Conservation (phyloP, 1,140 invertebrate genomes). For the Apis florea region DNA sequence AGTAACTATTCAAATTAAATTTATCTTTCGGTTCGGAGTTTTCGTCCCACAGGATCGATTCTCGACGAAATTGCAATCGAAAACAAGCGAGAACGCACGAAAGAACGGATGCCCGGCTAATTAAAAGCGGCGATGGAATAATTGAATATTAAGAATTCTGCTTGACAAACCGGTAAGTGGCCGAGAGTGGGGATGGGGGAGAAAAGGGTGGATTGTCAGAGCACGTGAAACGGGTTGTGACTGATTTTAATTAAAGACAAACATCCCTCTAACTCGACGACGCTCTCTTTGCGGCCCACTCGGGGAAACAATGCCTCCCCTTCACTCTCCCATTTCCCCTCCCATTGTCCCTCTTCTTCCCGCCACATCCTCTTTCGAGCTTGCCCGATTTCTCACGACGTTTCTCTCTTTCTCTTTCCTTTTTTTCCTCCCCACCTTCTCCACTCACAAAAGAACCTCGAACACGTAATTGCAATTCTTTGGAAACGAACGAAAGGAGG, state of each 20-base stretch:
- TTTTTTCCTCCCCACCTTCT: not conserved
- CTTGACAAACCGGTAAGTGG: constrained; percentile 61
- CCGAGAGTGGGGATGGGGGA: constrained; percentile 1
- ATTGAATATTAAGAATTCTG: constrained; percentile 79
- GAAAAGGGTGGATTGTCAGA: constrained; percentile 31
- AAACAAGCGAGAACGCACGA: constrained; percentile 22
- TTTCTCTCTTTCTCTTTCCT: constrained; percentile 22
- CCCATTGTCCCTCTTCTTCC: not conserved
- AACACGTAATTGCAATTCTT: constrained; percentile 34
- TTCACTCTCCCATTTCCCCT: not conserved
- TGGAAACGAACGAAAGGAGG: not conserved
- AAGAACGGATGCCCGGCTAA: constrained; percentile 60
- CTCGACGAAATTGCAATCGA: constrained; percentile 15
- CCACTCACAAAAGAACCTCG: not conserved
- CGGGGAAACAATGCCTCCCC: constrained; percentile 66
- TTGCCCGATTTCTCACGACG: constrained; percentile 48
- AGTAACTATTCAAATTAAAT: no score
- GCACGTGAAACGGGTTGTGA: constrained; percentile 64
- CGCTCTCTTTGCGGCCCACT: constrained; percentile 63
- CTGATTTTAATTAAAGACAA: constrained; percentile 79
- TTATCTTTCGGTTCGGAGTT: not conserved
- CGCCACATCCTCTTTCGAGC: constrained; percentile 36
- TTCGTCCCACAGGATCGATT: not conserved
- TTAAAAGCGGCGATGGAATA: constrained; percentile 74
- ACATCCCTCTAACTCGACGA: constrained; percentile 70